Percentiles rank a stretch among this genome's conserved stretches.
These are phyloP conservation scores for Propithecus coquereli DNA, from an alignment of 2,113 vertebrate species.

Conservation along the genomic window DNA sequence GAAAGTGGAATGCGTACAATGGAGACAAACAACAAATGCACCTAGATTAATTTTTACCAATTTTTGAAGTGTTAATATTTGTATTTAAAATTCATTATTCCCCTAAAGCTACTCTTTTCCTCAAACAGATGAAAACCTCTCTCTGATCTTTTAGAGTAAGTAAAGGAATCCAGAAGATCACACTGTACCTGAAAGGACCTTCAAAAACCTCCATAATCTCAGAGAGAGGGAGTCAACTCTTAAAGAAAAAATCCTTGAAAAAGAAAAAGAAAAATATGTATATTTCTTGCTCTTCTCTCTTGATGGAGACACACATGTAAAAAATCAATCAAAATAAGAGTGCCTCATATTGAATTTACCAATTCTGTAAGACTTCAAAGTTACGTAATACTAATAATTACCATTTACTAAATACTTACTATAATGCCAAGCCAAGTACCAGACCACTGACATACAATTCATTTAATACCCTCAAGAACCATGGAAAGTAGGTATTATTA, in stretches of 20 bases:
- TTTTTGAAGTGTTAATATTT: not conserved
- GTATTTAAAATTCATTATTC: not conserved
- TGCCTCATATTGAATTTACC: not conserved
- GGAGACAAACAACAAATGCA: not conserved
- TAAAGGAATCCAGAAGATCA: not conserved
- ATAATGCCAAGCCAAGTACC: not conserved
- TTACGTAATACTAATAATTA: not conserved
- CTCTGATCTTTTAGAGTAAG: not conserved
- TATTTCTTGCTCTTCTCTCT: not conserved
- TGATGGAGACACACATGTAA: not conserved
- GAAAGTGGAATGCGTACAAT: not conserved
- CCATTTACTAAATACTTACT: conserved; percentile 24
- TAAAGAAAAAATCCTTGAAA: not conserved
- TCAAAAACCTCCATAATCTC: not conserved
- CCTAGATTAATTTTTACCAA: not conserved
- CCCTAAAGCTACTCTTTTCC: not conserved
- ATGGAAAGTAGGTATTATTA: not conserved
- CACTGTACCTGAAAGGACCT: not conserved
- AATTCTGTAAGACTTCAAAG: not conserved
- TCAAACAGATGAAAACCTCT: conserved; percentile 13
- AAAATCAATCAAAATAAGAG: not conserved
- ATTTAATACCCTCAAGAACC: not conserved
- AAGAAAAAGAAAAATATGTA: not conserved
- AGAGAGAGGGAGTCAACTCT: not conserved
- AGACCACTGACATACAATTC: not conserved